Conservation (phyloP, 2,113 vertebrate genomes). For the Ameiurus melas region DNA sequence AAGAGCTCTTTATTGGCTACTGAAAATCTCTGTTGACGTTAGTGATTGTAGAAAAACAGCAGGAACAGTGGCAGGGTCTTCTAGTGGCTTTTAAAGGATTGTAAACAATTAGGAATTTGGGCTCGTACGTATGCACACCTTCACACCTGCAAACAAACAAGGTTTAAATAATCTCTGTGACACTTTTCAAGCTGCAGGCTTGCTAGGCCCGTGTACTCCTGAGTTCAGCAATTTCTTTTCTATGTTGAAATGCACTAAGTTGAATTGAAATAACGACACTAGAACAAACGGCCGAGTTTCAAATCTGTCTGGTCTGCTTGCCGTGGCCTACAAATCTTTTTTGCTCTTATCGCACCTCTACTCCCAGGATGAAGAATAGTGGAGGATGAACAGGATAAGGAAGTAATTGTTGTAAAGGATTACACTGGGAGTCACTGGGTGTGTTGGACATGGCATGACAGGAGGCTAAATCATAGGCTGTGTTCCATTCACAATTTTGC, state of each 20-base stretch:
- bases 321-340: too few species aligned
- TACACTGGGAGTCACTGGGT: neutral
- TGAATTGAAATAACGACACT: neutral
- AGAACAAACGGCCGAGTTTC: neutral
- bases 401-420: neutral
- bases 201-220: too few species aligned
- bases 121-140: slow-evolving; percentile 68
- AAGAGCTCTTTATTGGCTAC: neutral
- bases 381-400: neutral
- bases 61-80: slow-evolving; percentile 21
- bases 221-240: neutral
- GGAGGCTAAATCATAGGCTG: neutral
- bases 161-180: neutral
- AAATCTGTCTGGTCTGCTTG: neutral
- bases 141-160: slow-evolving; percentile 43
- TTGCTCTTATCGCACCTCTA: neutral
- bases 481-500: neutral
- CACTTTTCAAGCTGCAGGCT: neutral
- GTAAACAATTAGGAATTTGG: slow-evolving; percentile 79
- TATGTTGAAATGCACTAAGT: neutral
- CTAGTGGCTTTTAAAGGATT: slow-evolving; percentile 57
- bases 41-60: neutral
- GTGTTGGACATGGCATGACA: neutral
- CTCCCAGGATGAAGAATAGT: neutral
- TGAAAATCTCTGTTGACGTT: neutral